These are phyloP conservation scores for Dicyrtomina minuta DNA, from an alignment of 2,888 invertebrate genomes.

Conservation along the genomic window DNA sequence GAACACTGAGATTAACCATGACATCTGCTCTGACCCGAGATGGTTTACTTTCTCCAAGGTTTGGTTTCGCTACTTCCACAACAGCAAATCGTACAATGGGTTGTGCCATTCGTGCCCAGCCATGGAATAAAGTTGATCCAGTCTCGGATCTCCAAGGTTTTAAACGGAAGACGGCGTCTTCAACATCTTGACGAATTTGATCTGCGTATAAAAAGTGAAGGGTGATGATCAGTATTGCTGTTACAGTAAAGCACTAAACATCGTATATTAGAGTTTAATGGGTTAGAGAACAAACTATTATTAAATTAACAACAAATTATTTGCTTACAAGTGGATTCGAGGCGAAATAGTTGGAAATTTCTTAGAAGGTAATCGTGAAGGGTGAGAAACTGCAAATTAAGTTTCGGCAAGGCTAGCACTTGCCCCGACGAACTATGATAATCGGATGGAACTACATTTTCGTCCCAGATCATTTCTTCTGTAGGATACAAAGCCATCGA, in stretches of 20 bases:
- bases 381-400: constrained; percentile 97
- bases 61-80: constrained; percentile 90
- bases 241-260: too few species aligned
- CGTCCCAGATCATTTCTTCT: constrained; percentile 98
- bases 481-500: constrained; percentile 98
- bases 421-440: constrained; percentile 90
- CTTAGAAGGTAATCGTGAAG: constrained; percentile 95
- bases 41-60: constrained; percentile 90
- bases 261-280: too few species aligned
- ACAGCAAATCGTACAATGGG: constrained; percentile 89
- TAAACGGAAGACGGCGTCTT: constrained; percentile 91
- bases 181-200: constrained; percentile 97
- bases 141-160: constrained; percentile 94
- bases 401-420: constrained; percentile 91
- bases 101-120: constrained; percentile 99
- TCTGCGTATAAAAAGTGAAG: constrained; percentile 62
- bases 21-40: constrained; percentile 94
- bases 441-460: constrained; percentile 96
- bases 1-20: constrained; percentile 84
- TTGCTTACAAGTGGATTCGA: constrained; percentile 94
- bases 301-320: not conserved
- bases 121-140: constrained; percentile 83
- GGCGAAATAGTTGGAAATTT: constrained; percentile 94
- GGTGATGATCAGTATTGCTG: not conserved
- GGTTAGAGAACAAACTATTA: not conserved